Evolutionary conservation across 2,113 vertebrate genomes (phyloP).

Genomic region (Notothenia coriiceps): DNA sequence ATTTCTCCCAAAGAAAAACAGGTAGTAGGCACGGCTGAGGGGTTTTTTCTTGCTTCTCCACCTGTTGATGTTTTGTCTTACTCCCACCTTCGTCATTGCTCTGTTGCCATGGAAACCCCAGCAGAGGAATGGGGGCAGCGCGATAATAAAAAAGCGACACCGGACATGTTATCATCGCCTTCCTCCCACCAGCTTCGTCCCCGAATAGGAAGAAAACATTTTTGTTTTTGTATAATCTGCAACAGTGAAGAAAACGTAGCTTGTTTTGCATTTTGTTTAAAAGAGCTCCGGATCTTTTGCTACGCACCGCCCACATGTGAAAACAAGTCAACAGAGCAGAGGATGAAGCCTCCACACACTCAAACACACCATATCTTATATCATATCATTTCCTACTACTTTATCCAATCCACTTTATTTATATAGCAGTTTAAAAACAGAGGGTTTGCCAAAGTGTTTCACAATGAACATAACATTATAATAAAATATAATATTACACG

Average conservation of each 20-base stretch:
- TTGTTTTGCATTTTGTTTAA: conserved; percentile 16
- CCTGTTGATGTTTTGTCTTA: conserved; percentile 64
- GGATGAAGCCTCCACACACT: conserved; percentile 19
- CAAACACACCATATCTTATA: background rate
- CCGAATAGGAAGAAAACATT: conserved; percentile 7
- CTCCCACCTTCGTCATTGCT: conserved; percentile 13
- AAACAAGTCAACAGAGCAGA: conserved; percentile 24
- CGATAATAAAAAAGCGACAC: conserved; percentile 42
- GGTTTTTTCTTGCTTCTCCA: conserved; percentile 35
- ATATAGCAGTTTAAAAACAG: too few species aligned
- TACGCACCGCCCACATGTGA: conserved; percentile 21
- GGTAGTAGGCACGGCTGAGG: conserved; percentile 13
- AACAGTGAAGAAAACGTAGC: conserved; percentile 5
- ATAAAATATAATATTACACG: too few species aligned
- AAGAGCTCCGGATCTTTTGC: conserved; percentile 3
- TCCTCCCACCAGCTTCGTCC: conserved; percentile 46
- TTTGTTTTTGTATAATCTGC: conserved; percentile 15
- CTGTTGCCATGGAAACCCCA: conserved; percentile 68
- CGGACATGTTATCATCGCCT: conserved; percentile 50
- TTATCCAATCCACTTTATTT: too few species aligned
- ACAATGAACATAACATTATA: too few species aligned
- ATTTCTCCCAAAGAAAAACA: background rate
- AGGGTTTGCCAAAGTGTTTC: too few species aligned
- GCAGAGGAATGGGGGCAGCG: conserved; percentile 29
- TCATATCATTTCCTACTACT: too few species aligned